phyloP scores from a whole-genome alignment of 2,113 vertebrate genomes.

The Hemibagrus wyckioides region DNA sequence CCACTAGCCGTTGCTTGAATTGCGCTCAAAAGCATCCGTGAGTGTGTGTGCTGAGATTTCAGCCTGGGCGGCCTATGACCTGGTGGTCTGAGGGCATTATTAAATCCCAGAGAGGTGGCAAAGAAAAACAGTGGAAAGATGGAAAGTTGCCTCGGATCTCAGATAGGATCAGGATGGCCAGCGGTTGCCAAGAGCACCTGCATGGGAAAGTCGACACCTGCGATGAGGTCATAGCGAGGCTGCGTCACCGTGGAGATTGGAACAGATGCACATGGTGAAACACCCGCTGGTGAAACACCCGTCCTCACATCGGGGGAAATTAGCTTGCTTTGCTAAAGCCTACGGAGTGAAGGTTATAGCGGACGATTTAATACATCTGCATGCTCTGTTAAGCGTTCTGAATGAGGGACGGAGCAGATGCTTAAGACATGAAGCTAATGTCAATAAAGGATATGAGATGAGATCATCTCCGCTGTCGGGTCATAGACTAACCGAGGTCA shows the following conservation, averaged over 20 bases:
- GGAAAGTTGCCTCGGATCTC: constrained; percentile 5
- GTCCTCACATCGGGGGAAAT: constrained; percentile 10
- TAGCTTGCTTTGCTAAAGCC: constrained; percentile 14
- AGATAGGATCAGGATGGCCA: constrained; percentile 33
- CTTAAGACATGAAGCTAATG: constrained; percentile 5
- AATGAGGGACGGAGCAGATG: neutral
- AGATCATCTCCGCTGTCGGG: neutral
- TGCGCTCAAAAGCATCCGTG: constrained; percentile 9
- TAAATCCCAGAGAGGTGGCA: constrained; percentile 10
- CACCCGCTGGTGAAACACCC: constrained; percentile 13
- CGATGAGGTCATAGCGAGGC: constrained; percentile 11
- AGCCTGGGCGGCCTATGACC: constrained; percentile 13
- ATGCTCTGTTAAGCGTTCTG: constrained; percentile 26
- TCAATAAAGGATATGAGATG: neutral
- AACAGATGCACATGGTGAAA: constrained; percentile 33
- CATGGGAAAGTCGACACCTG: constrained; percentile 18
- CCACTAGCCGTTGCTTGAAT: constrained; percentile 11
- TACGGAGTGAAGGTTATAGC: neutral
- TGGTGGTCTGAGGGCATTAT: constrained; percentile 12
- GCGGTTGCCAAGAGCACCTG: constrained; percentile 25
- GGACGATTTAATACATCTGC: constrained; percentile 18
- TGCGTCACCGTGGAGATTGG: constrained; percentile 29
- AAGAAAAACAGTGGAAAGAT: neutral
- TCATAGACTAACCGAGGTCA: neutral
- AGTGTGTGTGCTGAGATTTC: constrained; percentile 12